Percentiles rank a stretch among this genome's conserved stretches.
Conservation (phyloP, 2,797 vertebrate species). For the Lithobates sylvaticus region DNA sequence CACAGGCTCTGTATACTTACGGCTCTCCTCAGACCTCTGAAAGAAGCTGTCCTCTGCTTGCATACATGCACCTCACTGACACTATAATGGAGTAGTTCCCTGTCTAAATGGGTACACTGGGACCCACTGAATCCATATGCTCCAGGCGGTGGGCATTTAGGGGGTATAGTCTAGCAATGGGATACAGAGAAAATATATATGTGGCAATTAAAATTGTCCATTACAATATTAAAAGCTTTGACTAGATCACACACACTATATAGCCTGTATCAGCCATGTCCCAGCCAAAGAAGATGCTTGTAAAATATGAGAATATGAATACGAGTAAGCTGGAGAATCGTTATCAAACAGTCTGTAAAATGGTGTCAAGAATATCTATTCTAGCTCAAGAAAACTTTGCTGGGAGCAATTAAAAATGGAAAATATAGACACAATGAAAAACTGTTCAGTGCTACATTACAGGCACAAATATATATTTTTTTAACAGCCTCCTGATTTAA, state of each 20-base stretch:
- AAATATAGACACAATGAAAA: too few relatives aligned
- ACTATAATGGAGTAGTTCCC: constrained; percentile 92
- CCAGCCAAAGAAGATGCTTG: too few relatives aligned
- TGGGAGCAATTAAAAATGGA: too few relatives aligned
- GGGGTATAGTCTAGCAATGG: constrained; percentile 82
- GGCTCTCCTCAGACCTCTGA: constrained; percentile 93
- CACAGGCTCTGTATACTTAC: constrained; percentile 84
- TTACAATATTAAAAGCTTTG: neutral
- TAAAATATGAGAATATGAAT: too few relatives aligned
- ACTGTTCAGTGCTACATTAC: too few relatives aligned
- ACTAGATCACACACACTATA: neutral
- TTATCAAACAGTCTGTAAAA: neutral
- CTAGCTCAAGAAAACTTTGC: too few relatives aligned
- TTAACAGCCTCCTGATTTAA: too few relatives aligned
- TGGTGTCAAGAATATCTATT: too few relatives aligned
- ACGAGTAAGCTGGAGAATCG: too few relatives aligned
- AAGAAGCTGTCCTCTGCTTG: constrained; percentile 92
- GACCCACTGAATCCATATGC: constrained; percentile 82
- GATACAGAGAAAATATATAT: constrained; percentile 71
- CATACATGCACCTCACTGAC: constrained; percentile 92
- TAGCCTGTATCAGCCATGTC: too few relatives aligned
- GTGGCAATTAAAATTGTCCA: neutral
- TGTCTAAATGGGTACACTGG: constrained; percentile 85
- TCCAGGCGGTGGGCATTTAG: constrained; percentile 82
- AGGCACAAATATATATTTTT: too few relatives aligned